phyloP scores from a whole-genome alignment of 2,797 vertebrate genomes.

The Hoplostethus atlanticus region DNA sequence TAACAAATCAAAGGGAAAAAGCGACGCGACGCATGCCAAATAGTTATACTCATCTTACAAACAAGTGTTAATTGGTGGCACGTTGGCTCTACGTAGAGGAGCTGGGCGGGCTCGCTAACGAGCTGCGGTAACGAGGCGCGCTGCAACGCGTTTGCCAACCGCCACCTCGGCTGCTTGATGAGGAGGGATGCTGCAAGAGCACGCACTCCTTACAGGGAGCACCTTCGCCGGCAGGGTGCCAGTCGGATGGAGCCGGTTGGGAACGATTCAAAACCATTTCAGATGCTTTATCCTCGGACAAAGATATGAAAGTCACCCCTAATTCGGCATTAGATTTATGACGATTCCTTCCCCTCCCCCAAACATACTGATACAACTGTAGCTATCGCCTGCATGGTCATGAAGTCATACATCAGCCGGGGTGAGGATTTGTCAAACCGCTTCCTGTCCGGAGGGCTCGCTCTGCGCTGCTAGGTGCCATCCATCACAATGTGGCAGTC shows the following conservation, averaged over 20 bases:
- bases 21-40: constrained; percentile 25
- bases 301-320: background rate
- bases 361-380: background rate
- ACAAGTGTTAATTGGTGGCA: constrained; percentile 67
- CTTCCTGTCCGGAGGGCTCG: constrained; percentile 32
- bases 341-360: background rate
- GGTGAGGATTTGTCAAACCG: constrained; percentile 28
- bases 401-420: constrained; percentile 14
- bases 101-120: constrained; percentile 26
- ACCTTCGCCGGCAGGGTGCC: background rate
- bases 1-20: constrained; percentile 41
- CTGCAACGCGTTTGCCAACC: background rate
- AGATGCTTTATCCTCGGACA: too few species aligned
- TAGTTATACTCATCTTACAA: constrained; percentile 50
- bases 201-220: background rate
- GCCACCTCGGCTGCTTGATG: background rate
- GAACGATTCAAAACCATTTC: background rate
- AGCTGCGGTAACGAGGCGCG: constrained; percentile 2
- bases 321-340: background rate
- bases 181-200: background rate
- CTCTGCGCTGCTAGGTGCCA: constrained; percentile 36
- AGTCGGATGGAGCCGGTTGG: background rate
- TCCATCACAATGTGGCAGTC: constrained; percentile 44
- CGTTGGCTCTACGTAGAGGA: constrained; percentile 62
- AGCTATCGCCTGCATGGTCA: constrained; percentile 37